phyloP scores from a whole-genome alignment of 1,140 invertebrate genomes.

The Bombus waltoni region DNA sequence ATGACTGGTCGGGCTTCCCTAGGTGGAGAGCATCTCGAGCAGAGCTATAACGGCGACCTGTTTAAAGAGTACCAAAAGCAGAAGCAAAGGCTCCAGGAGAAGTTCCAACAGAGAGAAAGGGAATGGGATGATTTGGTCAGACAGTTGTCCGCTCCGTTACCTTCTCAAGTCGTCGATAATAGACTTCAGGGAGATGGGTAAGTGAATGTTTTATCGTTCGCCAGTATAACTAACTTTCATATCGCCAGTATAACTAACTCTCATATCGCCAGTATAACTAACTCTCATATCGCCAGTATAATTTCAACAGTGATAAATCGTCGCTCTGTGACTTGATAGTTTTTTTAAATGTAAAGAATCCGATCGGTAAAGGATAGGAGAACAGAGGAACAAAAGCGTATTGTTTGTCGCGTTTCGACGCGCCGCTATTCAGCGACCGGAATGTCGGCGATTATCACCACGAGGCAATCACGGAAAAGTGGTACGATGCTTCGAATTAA shows the following conservation, averaged over 20 bases:
- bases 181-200: constrained; percentile 81
- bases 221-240: too few relatives aligned
- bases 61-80: constrained; percentile 89
- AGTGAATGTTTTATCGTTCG: constrained; percentile 61
- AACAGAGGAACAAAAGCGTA: background rate
- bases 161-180: constrained; percentile 79
- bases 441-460: constrained; percentile 12
- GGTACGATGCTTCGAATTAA: constrained; percentile 1
- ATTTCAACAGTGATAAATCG: background rate
- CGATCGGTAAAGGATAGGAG: background rate
- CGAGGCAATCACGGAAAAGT: background rate
- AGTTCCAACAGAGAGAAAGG: constrained; percentile 85
- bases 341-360: background rate
- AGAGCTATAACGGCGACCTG: constrained; percentile 86
- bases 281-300: too few relatives aligned
- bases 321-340: too few relatives aligned
- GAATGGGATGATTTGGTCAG: constrained; percentile 84
- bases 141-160: constrained; percentile 81
- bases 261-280: background rate
- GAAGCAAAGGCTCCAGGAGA: constrained; percentile 87
- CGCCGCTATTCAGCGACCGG: background rate
- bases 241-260: background rate
- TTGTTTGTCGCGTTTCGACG: background rate
- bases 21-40: constrained; percentile 81
- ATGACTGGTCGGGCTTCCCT: constrained; percentile 78